These are phyloP conservation scores for Palythoa caribaeorum DNA, from an alignment of 92 coral and sea anemone genomes.

Conservation along the genomic window DNA sequence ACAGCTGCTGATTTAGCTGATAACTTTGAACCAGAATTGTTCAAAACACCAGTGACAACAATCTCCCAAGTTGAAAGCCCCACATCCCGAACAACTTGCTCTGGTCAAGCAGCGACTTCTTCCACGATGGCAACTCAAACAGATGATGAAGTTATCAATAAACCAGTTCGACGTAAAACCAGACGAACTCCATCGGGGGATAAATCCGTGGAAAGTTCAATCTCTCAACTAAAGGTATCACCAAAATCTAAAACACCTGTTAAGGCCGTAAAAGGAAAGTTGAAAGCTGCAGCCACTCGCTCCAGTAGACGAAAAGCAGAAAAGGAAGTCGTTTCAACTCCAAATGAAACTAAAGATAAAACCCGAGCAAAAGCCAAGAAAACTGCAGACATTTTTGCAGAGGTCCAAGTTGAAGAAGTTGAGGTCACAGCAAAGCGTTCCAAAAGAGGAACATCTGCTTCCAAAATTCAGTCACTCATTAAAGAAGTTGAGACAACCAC, in stretches of 20 bases:
- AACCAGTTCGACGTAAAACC: conserved; percentile 45
- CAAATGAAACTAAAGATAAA: neutral
- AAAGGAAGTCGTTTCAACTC: neutral
- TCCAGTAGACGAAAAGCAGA: conserved; percentile 38
- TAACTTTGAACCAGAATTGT: conserved; percentile 67
- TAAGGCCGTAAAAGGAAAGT: conserved; percentile 38
- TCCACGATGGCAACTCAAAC: neutral
- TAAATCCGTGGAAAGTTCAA: conserved; percentile 5
- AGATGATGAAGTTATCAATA: conserved; percentile 10
- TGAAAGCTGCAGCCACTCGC: conserved; percentile 32
- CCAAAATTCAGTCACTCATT: conserved; percentile 3
- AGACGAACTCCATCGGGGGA: conserved; percentile 22
- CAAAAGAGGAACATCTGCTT: conserved; percentile 6
- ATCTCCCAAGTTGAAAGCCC: neutral
- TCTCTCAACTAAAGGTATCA: neutral
- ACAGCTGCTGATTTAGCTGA: conserved; percentile 58
- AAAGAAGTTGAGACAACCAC: conserved; percentile 26
- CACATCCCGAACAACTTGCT: conserved; percentile 5
- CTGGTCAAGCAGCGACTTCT: neutral
- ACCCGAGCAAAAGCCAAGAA: neutral
- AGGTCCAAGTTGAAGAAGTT: conserved; percentile 10
- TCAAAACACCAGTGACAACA: conserved; percentile 43
- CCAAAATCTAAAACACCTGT: conserved; percentile 39
- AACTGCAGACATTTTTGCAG: neutral
- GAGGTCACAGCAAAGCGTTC: conserved; percentile 23